A percentile compares a stretch with the other conserved stretches of the same genome.
Evolutionary conservation across 2,888 invertebrate genomes (phyloP).

Genomic region (Drosophila austrosaltans): DNA sequence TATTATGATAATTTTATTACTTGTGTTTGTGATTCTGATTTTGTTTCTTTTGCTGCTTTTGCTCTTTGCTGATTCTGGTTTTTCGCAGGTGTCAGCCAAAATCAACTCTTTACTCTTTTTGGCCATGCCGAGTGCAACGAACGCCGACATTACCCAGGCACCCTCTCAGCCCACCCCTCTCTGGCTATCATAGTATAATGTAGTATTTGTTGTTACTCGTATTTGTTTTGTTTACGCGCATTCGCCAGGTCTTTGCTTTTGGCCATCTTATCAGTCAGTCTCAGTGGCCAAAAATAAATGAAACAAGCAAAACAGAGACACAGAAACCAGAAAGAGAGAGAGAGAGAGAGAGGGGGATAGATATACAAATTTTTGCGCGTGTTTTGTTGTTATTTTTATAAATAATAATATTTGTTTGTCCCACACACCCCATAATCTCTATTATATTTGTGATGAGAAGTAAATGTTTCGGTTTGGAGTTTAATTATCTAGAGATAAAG

Average conservation of each 20-base stretch:
- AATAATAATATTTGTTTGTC: conserved; percentile 16
- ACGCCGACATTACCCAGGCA: conserved; percentile 39
- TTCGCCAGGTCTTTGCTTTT: conserved; percentile 29
- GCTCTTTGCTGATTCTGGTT: conserved; percentile 18
- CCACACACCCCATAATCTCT: not conserved
- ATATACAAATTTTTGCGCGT: not conserved
- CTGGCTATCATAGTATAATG: not conserved
- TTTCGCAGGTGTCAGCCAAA: conserved; percentile 53
- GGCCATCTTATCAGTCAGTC: conserved; percentile 62
- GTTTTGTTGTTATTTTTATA: conserved; percentile 20
- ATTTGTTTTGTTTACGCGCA: conserved; percentile 62
- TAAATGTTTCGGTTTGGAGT: not conserved
- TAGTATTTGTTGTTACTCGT: conserved; percentile 45
- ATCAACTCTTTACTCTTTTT: conserved; percentile 25
- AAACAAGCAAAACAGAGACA: conserved; percentile 5
- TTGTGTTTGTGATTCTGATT: conserved; percentile 6
- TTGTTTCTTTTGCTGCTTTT: conserved; percentile 1
- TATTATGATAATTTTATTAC: not conserved
- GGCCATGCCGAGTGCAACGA: conserved; percentile 63
- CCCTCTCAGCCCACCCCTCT: not conserved
- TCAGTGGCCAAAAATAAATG: conserved; percentile 55
- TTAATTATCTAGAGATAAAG: not conserved
- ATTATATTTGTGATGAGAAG: not conserved
- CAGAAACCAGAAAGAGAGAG: not conserved
- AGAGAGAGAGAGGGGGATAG: too few relatives aligned